Base-by-base conservation (phyloP, 92 coral and sea anemone species). In the Isaurus tuberculatus region DNA sequence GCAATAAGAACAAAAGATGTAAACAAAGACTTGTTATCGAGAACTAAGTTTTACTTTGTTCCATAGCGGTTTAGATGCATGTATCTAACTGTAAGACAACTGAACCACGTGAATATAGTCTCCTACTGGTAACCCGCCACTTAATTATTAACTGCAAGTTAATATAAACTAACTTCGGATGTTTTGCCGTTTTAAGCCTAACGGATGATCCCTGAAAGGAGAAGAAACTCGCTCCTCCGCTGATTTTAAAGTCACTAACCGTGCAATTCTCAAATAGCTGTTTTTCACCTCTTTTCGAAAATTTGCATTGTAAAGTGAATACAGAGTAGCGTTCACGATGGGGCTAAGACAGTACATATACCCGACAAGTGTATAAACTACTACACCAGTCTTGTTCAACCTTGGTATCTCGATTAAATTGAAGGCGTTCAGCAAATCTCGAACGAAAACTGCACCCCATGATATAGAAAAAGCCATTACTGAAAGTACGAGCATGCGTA, bases 251-350 rank as follows among this genome's bases (percentile, higher is more conserved):
- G 46, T 34, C 14, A 75, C 14, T 43, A 33, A 55, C 31, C 82
- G 42, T 42, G 4, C 16, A 7, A 77, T 4, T 60, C 33, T 34
- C 29, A 15, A 57, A 28, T 20, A 77, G 19, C 69, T 36, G 32
- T 57, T 57, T 58, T 36, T 77, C 34, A 57, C 1, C 55, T 77
- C 82, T 19, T 60, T 77, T 57, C 82, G 70, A 40, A 77, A 77
- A 26, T 58, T 58, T 40, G 82, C 70, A 10, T 77, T 77, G 82
- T 77, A 77, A 22, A 77, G 37, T n/a, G 82, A 77, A 77, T 77
- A 77, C 16, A 77, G 70, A 60, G 28, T 22, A 0, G 82, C 64
- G 70, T 77, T 77, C n/a, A 77, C 23, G 20, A 77, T 34, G 0
- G 82, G 82, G 46, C 82, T 77, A 0, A 58, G 9, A 58, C 58